These are phyloP conservation scores for Microplitis mediator DNA, from an alignment of 1,140 invertebrate genomes.

Conservation along the genomic window DNA sequence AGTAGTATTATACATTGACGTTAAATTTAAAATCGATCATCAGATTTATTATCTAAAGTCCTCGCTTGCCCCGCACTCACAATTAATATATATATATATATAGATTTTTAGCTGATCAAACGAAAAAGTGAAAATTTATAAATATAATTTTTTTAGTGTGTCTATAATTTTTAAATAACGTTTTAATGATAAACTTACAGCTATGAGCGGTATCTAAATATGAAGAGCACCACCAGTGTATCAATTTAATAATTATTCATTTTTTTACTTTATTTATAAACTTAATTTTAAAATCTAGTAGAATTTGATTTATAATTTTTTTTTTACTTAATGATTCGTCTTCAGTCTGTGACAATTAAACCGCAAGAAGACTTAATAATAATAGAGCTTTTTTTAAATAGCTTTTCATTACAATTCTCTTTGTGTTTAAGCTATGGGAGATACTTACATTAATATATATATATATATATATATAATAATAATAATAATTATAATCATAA, in stretches of 20 bases:
- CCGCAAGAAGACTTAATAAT: not conserved
- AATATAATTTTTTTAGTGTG: not conserved
- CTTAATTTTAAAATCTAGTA: not conserved
- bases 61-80: slow-evolving; percentile 28
- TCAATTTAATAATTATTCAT: not conserved
- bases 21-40: slow-evolving; percentile 50
- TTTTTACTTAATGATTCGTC: not conserved
- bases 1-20: slow-evolving; percentile 49
- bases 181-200: slow-evolving; percentile 7
- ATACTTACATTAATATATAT: not conserved
- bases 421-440: not conserved
- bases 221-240: slow-evolving; percentile 40
- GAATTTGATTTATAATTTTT: not conserved
- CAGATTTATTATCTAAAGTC: slow-evolving; percentile 39
- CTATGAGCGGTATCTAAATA: slow-evolving; percentile 41
- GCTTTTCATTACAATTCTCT: too few species aligned
- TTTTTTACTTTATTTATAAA: not conserved
- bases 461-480: not conserved
- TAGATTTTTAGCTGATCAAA: not conserved
- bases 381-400: too few species aligned
- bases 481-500: too few species aligned
- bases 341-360: not conserved
- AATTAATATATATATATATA: too few species aligned
- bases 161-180: not conserved
- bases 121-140: too few species aligned